Percentiles rank a stretch among this genome's conserved stretches.
phyloP scores from a whole-genome alignment of 1,140 invertebrate genomes.

The Trigoniulus corallinus region DNA sequence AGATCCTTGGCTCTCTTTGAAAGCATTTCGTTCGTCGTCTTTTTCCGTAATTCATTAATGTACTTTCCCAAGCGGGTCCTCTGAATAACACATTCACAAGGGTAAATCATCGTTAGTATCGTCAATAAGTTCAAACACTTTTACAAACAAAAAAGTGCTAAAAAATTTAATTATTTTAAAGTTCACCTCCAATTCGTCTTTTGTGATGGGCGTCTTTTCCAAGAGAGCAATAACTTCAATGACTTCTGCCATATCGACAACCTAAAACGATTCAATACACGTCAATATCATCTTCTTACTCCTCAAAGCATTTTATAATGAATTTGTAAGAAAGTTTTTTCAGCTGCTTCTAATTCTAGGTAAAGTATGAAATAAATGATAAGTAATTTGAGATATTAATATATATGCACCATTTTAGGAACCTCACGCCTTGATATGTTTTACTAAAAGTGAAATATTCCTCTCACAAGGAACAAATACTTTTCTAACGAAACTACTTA shows the following conservation, averaged over 20 bases:
- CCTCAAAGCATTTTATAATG: no score
- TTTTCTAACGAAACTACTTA: no score
- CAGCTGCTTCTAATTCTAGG: no score
- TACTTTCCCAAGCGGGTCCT: slow-evolving; percentile 77
- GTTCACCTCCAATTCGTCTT: slow-evolving; percentile 79
- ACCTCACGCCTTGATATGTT: no score
- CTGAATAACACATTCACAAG: slow-evolving; percentile 27
- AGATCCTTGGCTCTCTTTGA: slow-evolving; percentile 76
- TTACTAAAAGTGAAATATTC: no score
- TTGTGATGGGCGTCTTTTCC: slow-evolving; percentile 83
- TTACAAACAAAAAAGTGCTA: background rate
- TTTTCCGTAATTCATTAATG: slow-evolving; percentile 74
- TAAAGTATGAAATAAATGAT: no score
- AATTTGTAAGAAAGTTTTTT: no score
- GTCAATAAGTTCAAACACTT: background rate
- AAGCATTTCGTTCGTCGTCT: slow-evolving; percentile 58
- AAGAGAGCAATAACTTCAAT: slow-evolving; percentile 77
- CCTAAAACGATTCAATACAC: slow-evolving; percentile 47
- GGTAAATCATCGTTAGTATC: background rate
- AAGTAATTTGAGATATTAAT: no score
- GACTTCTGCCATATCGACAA: slow-evolving; percentile 82
- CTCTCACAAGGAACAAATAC: no score
- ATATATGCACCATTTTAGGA: no score
- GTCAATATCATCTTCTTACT: no score
- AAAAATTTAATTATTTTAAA: background rate